Conservation (phyloP, 2,888 invertebrate genomes). For the Abrostola triplasia region DNA sequence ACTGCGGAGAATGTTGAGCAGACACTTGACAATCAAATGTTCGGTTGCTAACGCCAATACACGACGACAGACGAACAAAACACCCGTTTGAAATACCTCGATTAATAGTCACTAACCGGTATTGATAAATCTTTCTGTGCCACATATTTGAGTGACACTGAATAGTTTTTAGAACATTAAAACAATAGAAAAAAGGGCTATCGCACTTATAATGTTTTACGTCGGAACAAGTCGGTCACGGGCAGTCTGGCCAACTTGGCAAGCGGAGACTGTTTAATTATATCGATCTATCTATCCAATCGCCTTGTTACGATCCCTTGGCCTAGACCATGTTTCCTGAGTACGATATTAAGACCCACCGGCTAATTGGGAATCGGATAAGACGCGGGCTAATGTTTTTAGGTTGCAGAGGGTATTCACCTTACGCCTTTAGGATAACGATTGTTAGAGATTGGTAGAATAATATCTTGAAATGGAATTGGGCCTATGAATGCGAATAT, state of each 20-base stretch:
- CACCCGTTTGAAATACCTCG: slow-evolving; percentile 10
- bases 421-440: background rate
- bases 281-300: slow-evolving; percentile 73
- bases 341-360: slow-evolving; percentile 18
- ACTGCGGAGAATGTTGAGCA: slow-evolving; percentile 15
- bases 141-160: slow-evolving; percentile 15
- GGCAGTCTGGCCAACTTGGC: slow-evolving; percentile 83
- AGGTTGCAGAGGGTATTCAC: slow-evolving; percentile 15
- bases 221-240: slow-evolving; percentile 68
- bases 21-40: slow-evolving; percentile 7
- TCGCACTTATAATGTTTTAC: slow-evolving; percentile 27
- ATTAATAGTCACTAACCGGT: slow-evolving; percentile 22
- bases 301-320: slow-evolving; percentile 61
- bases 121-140: slow-evolving; percentile 15
- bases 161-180: slow-evolving; percentile 15
- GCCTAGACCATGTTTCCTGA: slow-evolving; percentile 59
- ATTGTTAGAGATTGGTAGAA: background rate
- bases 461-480: background rate
- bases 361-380: slow-evolving; percentile 7
- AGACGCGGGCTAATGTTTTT: slow-evolving; percentile 18
- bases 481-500: no score
- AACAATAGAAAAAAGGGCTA: slow-evolving; percentile 34
- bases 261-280: slow-evolving; percentile 75
- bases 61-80: slow-evolving; percentile 4
- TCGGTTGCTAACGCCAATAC: slow-evolving; percentile 16